Evolutionary conservation across 2,888 invertebrate genomes (phyloP).

Genomic region (Thymelicus lineola): DNA sequence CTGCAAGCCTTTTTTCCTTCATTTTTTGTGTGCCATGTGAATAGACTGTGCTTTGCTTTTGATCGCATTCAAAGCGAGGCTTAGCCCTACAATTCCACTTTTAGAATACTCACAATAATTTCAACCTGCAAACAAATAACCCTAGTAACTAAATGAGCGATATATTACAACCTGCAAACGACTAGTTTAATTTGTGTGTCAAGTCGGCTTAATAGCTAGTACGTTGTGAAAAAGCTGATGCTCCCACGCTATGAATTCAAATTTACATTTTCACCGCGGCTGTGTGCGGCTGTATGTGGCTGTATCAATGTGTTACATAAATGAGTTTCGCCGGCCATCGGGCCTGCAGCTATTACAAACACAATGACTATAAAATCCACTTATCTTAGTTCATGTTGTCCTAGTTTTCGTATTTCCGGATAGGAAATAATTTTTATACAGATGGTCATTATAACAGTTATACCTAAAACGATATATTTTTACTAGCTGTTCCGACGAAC

Average conservation of each 20-base stretch:
- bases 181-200: slow-evolving; percentile 14
- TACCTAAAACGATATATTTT: too few species aligned
- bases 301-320: slow-evolving; percentile 16
- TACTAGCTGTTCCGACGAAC: too few species aligned
- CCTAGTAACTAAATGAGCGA: slow-evolving; percentile 19
- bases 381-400: slow-evolving; percentile 19
- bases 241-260: slow-evolving; percentile 9
- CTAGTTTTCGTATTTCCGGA: not conserved
- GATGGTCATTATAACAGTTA: not conserved
- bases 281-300: not conserved
- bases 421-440: not conserved
- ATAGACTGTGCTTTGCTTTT: not conserved
- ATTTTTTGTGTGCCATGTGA: not conserved
- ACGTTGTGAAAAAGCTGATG: slow-evolving; percentile 13
- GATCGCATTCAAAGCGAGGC: not conserved
- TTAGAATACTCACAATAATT: slow-evolving; percentile 4
- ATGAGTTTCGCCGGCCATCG: slow-evolving; percentile 6
- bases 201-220: slow-evolving; percentile 9
- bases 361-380: slow-evolving; percentile 18
- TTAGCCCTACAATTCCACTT: not conserved
- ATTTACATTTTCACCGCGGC: slow-evolving; percentile 11
- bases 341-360: slow-evolving; percentile 11
- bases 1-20: too few species aligned
- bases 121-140: slow-evolving; percentile 14
- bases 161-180: slow-evolving; percentile 22